Conservation (phyloP, 2,113 vertebrate genomes). For the Origma solitaria region DNA sequence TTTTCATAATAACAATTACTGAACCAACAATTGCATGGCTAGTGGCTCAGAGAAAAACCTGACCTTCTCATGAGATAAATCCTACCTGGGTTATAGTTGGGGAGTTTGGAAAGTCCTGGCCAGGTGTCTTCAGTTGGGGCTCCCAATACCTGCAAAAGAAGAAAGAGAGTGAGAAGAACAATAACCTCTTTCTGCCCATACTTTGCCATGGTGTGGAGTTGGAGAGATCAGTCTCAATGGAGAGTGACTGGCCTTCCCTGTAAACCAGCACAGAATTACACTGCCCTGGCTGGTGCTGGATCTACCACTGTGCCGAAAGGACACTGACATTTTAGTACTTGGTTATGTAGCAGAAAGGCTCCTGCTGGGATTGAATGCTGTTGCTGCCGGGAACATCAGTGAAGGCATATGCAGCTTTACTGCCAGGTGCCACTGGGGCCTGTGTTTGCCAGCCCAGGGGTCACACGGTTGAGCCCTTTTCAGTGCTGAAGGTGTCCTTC, state of each 20-base stretch:
- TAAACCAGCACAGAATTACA: not conserved
- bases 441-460: not conserved
- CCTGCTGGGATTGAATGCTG: not conserved
- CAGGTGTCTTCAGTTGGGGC: constrained; percentile 82
- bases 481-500: not conserved
- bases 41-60: not conserved
- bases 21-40: not conserved
- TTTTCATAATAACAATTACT: not conserved
- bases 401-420: not conserved
- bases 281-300: not conserved
- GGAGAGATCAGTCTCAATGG: not conserved
- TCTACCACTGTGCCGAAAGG: not conserved
- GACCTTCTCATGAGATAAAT: not conserved
- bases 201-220: not conserved
- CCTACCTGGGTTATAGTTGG: constrained; percentile 82
- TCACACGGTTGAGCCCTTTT: not conserved
- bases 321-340: not conserved
- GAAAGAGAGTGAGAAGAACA: constrained; percentile 4
- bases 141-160: constrained; percentile 77
- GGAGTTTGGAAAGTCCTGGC: constrained; percentile 84
- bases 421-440: not conserved
- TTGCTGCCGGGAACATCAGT: not conserved
- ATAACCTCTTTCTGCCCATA: not conserved
- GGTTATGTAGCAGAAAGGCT: not conserved
- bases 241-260: not conserved